A percentile compares a stretch with the other conserved stretches of the same genome.
These are phyloP conservation scores for Chiloscyllium punctatum DNA, from an alignment of 2,797 vertebrate genomes.

Conservation along the genomic window DNA sequence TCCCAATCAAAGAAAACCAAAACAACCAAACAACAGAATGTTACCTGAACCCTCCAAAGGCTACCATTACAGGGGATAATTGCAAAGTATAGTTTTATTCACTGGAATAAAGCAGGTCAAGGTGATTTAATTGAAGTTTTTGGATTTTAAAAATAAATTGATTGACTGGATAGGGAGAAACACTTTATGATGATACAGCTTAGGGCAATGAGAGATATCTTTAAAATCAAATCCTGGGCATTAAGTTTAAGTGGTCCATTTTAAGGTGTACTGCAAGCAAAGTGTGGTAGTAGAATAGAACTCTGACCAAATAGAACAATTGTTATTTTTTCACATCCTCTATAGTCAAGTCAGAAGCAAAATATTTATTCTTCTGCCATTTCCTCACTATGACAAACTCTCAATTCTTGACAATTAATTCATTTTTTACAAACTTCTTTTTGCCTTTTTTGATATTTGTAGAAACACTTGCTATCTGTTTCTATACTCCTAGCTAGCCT, in stretches of 20 bases:
- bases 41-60: not conserved
- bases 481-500: too few species aligned
- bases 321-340: too few species aligned
- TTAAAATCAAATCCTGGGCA: not conserved
- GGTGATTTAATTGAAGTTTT: not conserved
- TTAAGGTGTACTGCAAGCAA: not conserved
- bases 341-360: too few species aligned
- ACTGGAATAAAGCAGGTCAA: not conserved
- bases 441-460: too few species aligned
- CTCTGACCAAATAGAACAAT: not conserved
- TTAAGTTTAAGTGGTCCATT: not conserved
- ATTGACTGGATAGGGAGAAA: not conserved
- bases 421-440: too few species aligned
- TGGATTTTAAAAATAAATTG: not conserved
- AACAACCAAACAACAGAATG: not conserved
- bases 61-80: not conserved
- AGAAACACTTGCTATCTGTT: too few species aligned
- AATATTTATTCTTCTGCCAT: too few species aligned
- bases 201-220: not conserved
- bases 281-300: not conserved
- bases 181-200: not conserved
- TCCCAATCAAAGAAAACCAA: not conserved
- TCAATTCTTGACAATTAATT: too few species aligned
- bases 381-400: too few species aligned
- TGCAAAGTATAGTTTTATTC: not conserved